Evolutionary conservation across 2,797 vertebrate species (phyloP).

Genomic region (Potorous gilbertii): DNA sequence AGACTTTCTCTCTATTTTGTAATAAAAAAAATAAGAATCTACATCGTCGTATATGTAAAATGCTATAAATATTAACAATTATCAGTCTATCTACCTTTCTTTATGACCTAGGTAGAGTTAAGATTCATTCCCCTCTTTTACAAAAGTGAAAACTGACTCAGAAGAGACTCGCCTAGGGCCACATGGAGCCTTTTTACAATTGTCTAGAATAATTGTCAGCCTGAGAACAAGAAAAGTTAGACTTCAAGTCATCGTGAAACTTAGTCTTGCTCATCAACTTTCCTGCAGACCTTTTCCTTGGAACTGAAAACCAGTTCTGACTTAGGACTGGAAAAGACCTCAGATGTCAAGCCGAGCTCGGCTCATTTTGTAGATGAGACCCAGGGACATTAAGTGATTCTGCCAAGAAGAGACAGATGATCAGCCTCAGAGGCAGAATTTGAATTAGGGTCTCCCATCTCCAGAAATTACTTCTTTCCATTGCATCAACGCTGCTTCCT

Average conservation of each 20-base stretch:
- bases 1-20: neutral
- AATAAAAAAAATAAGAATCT: neutral
- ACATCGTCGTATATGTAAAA: neutral
- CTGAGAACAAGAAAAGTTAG: neutral
- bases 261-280: neutral
- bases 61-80: neutral
- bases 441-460: neutral
- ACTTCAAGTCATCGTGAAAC: neutral
- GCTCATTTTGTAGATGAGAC: neutral
- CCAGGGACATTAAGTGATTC: no score
- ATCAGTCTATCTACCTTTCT: neutral
- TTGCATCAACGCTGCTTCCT: neutral
- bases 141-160: neutral
- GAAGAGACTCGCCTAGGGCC: neutral
- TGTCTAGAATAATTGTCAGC: neutral
- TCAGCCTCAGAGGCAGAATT: neutral
- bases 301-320: neutral
- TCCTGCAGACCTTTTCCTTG: neutral
- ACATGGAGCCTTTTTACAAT: neutral
- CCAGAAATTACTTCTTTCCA: neutral
- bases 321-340: neutral
- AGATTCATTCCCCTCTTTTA: neutral
- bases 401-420: neutral
- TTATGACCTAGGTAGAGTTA: neutral
- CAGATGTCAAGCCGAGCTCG: neutral